These are phyloP conservation scores for Lepidotrigona ventralis DNA, from an alignment of 1,140 invertebrate species.

Conservation along the genomic window DNA sequence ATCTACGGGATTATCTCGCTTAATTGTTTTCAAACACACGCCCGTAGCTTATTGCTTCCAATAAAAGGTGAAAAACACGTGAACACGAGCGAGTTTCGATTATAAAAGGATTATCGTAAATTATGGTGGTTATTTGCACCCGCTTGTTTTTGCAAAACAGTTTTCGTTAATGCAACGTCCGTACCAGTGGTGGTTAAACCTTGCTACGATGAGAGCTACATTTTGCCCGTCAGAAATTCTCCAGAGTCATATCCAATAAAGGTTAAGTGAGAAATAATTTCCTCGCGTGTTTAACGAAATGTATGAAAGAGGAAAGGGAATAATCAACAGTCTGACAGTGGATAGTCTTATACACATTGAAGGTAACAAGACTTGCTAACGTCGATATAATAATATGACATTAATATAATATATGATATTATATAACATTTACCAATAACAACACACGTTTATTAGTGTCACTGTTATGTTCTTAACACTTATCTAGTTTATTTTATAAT, in stretches of 20 bases:
- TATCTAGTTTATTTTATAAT: too few species aligned
- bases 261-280: too few species aligned
- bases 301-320: background rate
- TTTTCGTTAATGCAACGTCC: background rate
- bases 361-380: too few species aligned
- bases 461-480: too few species aligned
- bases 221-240: background rate
- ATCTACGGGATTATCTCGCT: constrained; percentile 27
- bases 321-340: background rate
- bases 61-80: constrained; percentile 9
- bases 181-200: background rate
- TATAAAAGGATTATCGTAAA: background rate
- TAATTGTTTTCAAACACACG: constrained; percentile 43
- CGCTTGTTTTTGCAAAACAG: background rate
- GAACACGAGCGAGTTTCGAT: background rate
- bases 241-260: background rate
- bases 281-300: background rate
- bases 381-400: too few species aligned
- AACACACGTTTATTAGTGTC: too few species aligned
- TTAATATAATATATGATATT: too few species aligned
- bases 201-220: background rate
- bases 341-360: too few species aligned
- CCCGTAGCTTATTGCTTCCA: constrained; percentile 34
- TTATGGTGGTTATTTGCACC: background rate
- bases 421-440: too few species aligned